Conservation (phyloP, 2,113 vertebrate genomes). For the Tautogolabrus adspersus region DNA sequence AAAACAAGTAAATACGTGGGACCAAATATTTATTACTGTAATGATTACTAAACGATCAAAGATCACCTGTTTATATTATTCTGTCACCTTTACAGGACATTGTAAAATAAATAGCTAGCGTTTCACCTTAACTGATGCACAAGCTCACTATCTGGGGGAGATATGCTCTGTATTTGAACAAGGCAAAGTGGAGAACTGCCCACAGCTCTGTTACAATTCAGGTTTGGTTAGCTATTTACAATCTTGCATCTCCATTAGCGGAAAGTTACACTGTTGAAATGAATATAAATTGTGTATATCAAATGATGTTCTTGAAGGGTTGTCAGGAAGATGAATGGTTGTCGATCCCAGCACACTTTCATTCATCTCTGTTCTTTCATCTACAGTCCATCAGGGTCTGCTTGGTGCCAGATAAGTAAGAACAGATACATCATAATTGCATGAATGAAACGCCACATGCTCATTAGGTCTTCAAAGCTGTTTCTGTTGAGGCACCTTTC, state of each 20-base stretch:
- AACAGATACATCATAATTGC: slow-evolving; percentile 34
- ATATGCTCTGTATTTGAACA: not conserved
- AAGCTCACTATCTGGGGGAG: not conserved
- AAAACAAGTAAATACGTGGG: no score
- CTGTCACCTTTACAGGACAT: not conserved
- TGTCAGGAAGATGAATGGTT: not conserved
- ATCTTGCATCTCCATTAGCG: not conserved
- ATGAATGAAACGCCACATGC: slow-evolving; percentile 50
- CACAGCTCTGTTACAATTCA: not conserved
- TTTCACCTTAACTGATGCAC: not conserved
- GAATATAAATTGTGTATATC: not conserved
- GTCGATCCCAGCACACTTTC: not conserved
- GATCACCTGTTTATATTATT: no score
- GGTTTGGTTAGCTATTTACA: not conserved
- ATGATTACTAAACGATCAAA: no score
- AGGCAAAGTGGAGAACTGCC: not conserved
- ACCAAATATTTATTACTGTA: no score
- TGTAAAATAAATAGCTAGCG: not conserved
- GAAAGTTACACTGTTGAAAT: not conserved
- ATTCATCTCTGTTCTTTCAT: slow-evolving; percentile 29
- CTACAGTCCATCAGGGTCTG: not conserved
- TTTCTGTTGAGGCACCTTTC: slow-evolving; percentile 3
- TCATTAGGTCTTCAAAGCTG: slow-evolving; percentile 47
- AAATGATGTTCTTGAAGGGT: not conserved
- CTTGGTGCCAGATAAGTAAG: slow-evolving; percentile 5